Evolutionary conservation across 2,113 vertebrate genomes (phyloP), one percentile per base, ranked within the genome.

Genomic region (Jaculus jaculus): DNA sequence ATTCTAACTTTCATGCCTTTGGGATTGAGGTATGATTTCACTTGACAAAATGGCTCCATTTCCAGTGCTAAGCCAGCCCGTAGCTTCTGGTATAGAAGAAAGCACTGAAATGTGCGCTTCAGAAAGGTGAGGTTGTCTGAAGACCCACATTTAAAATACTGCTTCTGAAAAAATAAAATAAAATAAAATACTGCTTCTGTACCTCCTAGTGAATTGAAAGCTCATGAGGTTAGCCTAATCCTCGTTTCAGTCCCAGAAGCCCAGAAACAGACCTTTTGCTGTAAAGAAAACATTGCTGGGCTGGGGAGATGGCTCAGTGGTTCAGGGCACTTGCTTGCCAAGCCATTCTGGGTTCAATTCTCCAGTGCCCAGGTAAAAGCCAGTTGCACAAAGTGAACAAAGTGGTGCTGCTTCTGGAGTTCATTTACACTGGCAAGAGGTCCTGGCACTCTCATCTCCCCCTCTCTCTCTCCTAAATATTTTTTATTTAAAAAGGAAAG

Each of bases 51-150:
- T 77, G 65, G 65, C 47, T 58, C 34, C 58, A 10, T 10, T n/a
- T 39, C 71, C 69, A 84, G 39, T 12, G 7, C 84, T 89, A 68
- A 95, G n/a, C 71, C 61, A 63, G 20, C 81, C 58, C 34, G 2
- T 91, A 54, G 79, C 77, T 91, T 80, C 84, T 89, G 66, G 65
- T 58, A 54, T 72, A 88, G 95, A 95, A 94, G 78, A 95, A 32
- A 73, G 90, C 95, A 95, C 85, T 96, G 82, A 96, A 96, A 94
- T 73, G 39, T 32, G 75, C 37, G 72, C 80, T 90, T 88, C 60
- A 39, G 39, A 92, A 78, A 94, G 78, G 51, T 88, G 82, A 61
- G 74, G 85, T 80, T 79, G 87, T 89, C 26, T n/a, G 23, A 91
- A 83, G 42, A 86, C 51, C 79, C 68, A 68, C 83, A 61, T 92